These are phyloP conservation scores for Scaptomyza hsui DNA, from an alignment of 1,140 invertebrate species.

Conservation along the genomic window DNA sequence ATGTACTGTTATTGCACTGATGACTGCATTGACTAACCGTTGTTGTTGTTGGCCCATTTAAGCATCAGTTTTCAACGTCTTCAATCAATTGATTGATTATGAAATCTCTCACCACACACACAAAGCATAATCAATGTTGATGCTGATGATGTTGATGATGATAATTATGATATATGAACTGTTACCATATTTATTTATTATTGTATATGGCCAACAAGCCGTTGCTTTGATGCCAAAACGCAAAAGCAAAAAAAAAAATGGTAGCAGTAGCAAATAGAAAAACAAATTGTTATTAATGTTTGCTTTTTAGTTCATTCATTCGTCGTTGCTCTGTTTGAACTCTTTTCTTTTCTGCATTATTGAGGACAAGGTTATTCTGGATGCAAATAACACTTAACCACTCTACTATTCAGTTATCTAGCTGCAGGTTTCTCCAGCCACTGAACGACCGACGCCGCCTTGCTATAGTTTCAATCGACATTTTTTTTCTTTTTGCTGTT, in stretches of 20 bases:
- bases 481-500: conserved; percentile 38
- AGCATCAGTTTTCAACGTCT: conserved; percentile 22
- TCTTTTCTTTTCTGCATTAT: conserved; percentile 1
- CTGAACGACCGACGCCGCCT: conserved; percentile 41
- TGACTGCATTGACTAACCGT: conserved; percentile 3
- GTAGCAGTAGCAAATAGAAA: conserved; percentile 10
- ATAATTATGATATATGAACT: conserved; percentile 52
- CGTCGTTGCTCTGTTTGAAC: conserved; percentile 19
- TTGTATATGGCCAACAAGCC: conserved; percentile 37
- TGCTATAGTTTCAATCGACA: conserved; percentile 71
- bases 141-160: conserved; percentile 29
- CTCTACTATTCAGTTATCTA: conserved; percentile 19
- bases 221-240: neutral
- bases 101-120: conserved; percentile 45
- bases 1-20: neutral
- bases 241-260: conserved; percentile 18
- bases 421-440: conserved; percentile 41
- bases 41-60: conserved; percentile 9
- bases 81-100: conserved; percentile 62
- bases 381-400: neutral
- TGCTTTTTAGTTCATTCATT: too few relatives aligned
- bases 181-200: conserved; percentile 65
- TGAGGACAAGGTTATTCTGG: conserved; percentile 10
- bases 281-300: conserved; percentile 47
- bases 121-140: conserved; percentile 48